phyloP scores from a whole-genome alignment of 2,797 vertebrate species.

The Gadopsis marmoratus region DNA sequence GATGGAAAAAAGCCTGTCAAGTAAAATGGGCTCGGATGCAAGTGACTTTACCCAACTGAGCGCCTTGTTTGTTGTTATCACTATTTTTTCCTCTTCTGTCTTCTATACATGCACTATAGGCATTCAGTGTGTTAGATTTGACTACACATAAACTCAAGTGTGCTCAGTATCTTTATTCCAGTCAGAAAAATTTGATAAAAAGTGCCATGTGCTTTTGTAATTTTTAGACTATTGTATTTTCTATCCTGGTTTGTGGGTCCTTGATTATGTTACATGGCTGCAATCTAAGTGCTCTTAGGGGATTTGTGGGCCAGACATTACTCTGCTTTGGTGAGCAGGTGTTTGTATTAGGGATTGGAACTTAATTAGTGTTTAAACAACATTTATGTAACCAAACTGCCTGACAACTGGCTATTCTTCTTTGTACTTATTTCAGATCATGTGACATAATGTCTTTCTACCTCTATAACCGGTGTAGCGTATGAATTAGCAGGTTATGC shows the following conservation, averaged over 20 bases:
- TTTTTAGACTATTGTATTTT: background rate
- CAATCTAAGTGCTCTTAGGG: background rate
- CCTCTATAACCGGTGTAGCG: background rate
- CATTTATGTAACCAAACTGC: background rate
- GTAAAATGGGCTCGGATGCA: background rate
- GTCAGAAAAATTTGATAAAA: too few species aligned
- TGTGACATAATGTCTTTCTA: background rate
- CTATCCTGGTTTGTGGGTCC: background rate
- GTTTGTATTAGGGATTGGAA: background rate
- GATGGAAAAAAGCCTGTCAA: background rate
- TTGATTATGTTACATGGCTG: background rate
- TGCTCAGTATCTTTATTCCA: too few species aligned
- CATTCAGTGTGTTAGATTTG: background rate
- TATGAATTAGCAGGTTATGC: background rate
- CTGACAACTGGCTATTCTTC: background rate
- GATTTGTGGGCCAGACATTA: background rate
- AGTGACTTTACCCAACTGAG: background rate
- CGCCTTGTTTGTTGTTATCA: background rate
- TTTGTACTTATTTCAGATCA: background rate
- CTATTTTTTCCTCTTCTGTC: background rate
- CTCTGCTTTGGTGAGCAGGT: background rate
- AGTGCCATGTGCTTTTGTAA: background rate
- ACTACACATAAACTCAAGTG: too few species aligned
- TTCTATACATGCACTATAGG: too few species aligned
- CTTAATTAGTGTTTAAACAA: slow-evolving; percentile 1